phyloP scores from a whole-genome alignment of 2,113 vertebrate species.

The Synodontis membranacea region DNA sequence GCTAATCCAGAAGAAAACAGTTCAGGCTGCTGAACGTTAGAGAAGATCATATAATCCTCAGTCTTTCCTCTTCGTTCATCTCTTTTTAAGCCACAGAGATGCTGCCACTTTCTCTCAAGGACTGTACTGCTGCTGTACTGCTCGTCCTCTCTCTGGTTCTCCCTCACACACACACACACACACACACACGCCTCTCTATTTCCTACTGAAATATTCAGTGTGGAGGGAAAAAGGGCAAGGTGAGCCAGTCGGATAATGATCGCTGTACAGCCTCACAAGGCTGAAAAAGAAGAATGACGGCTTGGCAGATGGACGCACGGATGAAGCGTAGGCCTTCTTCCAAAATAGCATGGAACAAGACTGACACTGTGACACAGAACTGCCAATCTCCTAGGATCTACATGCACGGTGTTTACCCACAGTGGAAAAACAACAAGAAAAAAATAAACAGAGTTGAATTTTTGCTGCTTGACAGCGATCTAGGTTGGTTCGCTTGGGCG shows the following conservation, averaged over 20 bases:
- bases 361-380: neutral
- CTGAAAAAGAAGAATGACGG: conserved; percentile 27
- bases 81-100: conserved; percentile 39
- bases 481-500: neutral
- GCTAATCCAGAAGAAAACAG: conserved; percentile 32
- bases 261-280: conserved; percentile 79
- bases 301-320: conserved; percentile 17
- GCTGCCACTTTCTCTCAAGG: conserved; percentile 45
- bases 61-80: conserved; percentile 41
- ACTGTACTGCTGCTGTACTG: conserved; percentile 25
- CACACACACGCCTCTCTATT: conserved; percentile 28
- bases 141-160: neutral
- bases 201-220: conserved; percentile 79
- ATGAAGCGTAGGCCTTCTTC: neutral
- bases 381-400: neutral
- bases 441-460: neutral
- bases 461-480: neutral
- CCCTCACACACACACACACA: neutral
- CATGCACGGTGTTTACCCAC: neutral
- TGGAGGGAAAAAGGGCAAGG: conserved; percentile 68
- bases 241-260: conserved; percentile 74
- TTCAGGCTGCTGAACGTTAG: conserved; percentile 66
- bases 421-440: neutral
- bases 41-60: conserved; percentile 70
- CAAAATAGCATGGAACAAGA: neutral